Evolutionary conservation across 2,113 vertebrate genomes (phyloP), one percentile per base, ranked within the genome.

Genomic region (Tringa solitaria): DNA sequence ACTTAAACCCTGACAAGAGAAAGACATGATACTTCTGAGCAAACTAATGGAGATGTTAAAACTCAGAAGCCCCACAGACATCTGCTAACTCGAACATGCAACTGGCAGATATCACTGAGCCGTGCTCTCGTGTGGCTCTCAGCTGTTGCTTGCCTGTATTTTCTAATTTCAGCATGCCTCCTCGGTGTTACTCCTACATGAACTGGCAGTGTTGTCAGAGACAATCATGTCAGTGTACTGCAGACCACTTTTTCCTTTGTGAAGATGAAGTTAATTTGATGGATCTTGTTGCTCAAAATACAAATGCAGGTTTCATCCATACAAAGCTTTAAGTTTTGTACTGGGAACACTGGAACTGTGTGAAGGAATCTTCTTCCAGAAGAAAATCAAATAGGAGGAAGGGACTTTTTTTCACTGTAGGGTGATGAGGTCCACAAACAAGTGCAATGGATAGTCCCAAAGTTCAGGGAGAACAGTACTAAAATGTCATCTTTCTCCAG

Each of bases 181-280:
- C 89, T 80, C 6, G 33, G 79, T 96, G 93, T 95, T 85, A 77
- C 72, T 94, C 73, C 83, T 96, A 96, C 88, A 79, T 75, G 93
- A 96, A 93, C 95, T 97, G 97, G 95, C 96, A 97, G 82, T 77
- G 75, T 79, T 97, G 97, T 96, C 96, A 97, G 61, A 96, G 78
- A 46, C 88, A 75, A 97, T 97, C 89, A 96, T 73, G 91, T 96
- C 95, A 95, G 73, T n/a, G 63, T 57, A 30, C 37, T 56, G 67
- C 82, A 90, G 84, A 95, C 85, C 87, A 95, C 88, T 94, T 97
- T 78, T 92, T 88, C 59, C 77, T 37, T 46, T 46, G 64, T 69
- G 83, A 96, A 83, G 48, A 72, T 16, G 43, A 75, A 74, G 70
- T 65, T 87, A 85, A 90, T 96, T 92, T 85, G 79, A 95, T 82